A percentile compares a stretch with the other conserved stretches of the same genome.
Evolutionary conservation across 35 echinoderm and acorn worm genomes (phyloP).

Genomic region (Acanthaster planci): DNA sequence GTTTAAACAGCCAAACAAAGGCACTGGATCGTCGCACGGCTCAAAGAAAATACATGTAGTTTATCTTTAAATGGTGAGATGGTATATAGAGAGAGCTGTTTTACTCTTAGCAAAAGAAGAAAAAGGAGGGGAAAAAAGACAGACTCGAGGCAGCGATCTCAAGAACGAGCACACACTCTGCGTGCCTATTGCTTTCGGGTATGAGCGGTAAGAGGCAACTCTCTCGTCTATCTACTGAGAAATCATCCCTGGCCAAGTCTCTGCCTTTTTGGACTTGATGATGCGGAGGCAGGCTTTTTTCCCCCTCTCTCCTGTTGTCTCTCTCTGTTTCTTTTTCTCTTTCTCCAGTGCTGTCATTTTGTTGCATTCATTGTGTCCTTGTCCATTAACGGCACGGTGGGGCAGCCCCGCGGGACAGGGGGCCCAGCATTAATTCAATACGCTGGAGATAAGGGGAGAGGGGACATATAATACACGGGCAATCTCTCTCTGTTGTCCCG

Average conservation of each 20-base stretch:
- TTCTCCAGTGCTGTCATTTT: neutral
- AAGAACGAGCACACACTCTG: too few species aligned
- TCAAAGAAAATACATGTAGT: too few species aligned
- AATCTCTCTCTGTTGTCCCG: neutral
- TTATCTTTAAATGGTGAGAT: too few species aligned
- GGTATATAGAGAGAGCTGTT: too few species aligned
- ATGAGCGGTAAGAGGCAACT: neutral
- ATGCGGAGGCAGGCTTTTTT: neutral
- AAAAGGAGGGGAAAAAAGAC: too few species aligned
- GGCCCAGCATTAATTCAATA: slow-evolving; percentile 19
- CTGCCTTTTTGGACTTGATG: slow-evolving; percentile 25
- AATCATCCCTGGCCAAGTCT: neutral
- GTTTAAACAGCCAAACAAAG: too few species aligned
- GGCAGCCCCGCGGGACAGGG: neutral
- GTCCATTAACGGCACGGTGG: slow-evolving; percentile 11
- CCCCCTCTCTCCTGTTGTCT: neutral
- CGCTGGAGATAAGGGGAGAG: neutral
- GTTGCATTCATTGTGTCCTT: slow-evolving; percentile 6
- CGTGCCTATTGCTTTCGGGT: too few species aligned
- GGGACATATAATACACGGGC: neutral
- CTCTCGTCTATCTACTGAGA: slow-evolving; percentile 9
- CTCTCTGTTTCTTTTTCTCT: neutral
- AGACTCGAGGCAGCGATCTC: too few species aligned
- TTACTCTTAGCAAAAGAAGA: too few species aligned
- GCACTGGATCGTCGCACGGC: too few species aligned